Evolutionary conservation across 2,113 vertebrate genomes (phyloP).

Genomic region (Gallinago media): DNA sequence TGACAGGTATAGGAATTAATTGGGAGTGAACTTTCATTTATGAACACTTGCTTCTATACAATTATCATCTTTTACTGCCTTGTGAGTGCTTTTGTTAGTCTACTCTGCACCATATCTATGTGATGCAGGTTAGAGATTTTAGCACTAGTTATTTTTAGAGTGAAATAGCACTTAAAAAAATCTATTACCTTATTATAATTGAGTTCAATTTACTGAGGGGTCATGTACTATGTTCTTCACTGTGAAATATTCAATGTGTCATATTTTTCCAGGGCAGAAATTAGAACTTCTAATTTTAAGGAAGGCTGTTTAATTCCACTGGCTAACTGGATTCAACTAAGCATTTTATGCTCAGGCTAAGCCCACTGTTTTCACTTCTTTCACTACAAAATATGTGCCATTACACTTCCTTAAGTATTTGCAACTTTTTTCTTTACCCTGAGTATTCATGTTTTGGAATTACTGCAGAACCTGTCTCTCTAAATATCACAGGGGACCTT

Average conservation of each 20-base stretch:
- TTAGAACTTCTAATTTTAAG: background rate
- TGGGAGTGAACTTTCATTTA: background rate
- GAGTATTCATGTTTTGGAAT: background rate
- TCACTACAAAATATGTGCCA: background rate
- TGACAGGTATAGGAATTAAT: background rate
- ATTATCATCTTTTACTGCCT: background rate
- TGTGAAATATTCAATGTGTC: background rate
- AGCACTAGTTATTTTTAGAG: background rate
- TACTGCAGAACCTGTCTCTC: background rate
- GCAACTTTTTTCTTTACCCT: background rate
- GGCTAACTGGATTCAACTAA: background rate
- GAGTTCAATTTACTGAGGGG: background rate
- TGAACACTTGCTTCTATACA: background rate
- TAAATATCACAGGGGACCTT: background rate
- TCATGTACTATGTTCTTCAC: background rate
- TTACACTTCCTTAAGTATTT: background rate
- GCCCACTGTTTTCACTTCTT: background rate
- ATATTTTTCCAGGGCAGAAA: background rate
- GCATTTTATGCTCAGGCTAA: background rate
- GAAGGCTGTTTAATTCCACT: background rate
- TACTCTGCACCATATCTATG: background rate
- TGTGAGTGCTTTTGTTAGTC: background rate
- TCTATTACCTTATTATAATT: background rate
- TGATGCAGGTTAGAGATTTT: background rate
- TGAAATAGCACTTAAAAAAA: background rate